These are phyloP conservation scores for Athripsodes cinereus DNA, from an alignment of 2,888 invertebrate genomes.

Conservation along the genomic window DNA sequence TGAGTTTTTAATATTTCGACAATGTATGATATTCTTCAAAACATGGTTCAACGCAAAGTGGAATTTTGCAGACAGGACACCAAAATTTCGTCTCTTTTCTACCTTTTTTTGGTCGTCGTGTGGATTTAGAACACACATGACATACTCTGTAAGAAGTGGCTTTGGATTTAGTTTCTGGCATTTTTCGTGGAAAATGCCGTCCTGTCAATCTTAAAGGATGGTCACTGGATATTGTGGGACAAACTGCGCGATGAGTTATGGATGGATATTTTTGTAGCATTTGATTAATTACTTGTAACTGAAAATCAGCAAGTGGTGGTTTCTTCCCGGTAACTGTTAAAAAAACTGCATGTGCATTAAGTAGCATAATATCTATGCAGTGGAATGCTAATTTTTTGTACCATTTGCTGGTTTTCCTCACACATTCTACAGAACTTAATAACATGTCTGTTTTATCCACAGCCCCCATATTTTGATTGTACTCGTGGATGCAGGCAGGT, in stretches of 20 bases:
- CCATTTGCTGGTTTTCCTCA: slow-evolving; percentile 33
- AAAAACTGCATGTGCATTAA: slow-evolving; percentile 22
- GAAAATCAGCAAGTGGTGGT: not conserved
- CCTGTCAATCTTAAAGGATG: not conserved
- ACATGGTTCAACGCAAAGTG: slow-evolving; percentile 8
- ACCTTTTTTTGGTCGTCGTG: slow-evolving; percentile 1
- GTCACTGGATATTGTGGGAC: too few species aligned
- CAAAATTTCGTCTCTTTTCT: slow-evolving; percentile 13
- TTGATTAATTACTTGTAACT: not conserved
- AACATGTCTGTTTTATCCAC: slow-evolving; percentile 33
- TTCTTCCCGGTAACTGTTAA: not conserved
- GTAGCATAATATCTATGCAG: slow-evolving; percentile 29
- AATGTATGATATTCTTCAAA: slow-evolving; percentile 19
- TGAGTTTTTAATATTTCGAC: slow-evolving; percentile 29
- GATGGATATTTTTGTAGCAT: not conserved
- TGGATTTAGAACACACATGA: not conserved
- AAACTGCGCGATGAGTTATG: not conserved
- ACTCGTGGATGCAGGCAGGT: slow-evolving; percentile 30
- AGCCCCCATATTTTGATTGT: slow-evolving; percentile 32
- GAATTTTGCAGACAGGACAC: slow-evolving; percentile 6
- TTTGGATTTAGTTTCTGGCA: not conserved
- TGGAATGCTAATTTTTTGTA: slow-evolving; percentile 34
- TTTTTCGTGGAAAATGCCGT: not conserved
- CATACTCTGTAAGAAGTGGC: not conserved
- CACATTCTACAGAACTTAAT: slow-evolving; percentile 30